Evolutionary conservation across 2,888 invertebrate species (phyloP).

Genomic region (Drosophila nigricruria): DNA sequence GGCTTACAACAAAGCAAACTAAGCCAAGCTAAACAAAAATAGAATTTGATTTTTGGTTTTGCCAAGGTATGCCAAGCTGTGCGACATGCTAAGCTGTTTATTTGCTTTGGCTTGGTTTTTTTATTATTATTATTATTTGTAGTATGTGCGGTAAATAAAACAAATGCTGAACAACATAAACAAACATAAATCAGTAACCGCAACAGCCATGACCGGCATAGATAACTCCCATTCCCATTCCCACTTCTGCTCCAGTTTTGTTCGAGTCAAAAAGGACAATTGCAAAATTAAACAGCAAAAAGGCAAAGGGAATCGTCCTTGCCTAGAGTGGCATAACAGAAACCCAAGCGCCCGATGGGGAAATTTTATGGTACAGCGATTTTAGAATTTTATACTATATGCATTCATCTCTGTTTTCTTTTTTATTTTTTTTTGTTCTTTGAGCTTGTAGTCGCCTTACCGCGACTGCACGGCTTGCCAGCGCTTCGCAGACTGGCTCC

Average conservation of each 20-base stretch:
- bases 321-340: conserved; percentile 46
- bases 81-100: conserved; percentile 41
- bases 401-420: conserved; percentile 43
- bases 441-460: conserved; percentile 42
- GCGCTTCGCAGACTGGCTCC: conserved; percentile 8
- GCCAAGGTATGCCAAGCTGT: conserved; percentile 25
- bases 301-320: conserved; percentile 66
- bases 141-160: conserved; percentile 60
- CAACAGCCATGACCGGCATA: conserved; percentile 69
- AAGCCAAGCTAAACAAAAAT: conserved; percentile 26
- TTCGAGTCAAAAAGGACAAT: conserved; percentile 70
- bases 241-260: conserved; percentile 5
- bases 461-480: conserved; percentile 27
- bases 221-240: conserved; percentile 52
- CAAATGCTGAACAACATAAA: conserved; percentile 73
- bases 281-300: conserved; percentile 79
- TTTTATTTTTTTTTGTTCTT: conserved; percentile 22
- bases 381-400: conserved; percentile 65
- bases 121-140: conserved; percentile 17
- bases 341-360: conserved; percentile 75
- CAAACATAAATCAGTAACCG: conserved; percentile 76
- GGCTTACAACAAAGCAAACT: neutral
- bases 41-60: conserved; percentile 27
- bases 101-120: conserved; percentile 17
- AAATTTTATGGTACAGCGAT: conserved; percentile 83